phyloP scores from a whole-genome alignment of 1,140 invertebrate genomes.

The Varroa destructor region DNA sequence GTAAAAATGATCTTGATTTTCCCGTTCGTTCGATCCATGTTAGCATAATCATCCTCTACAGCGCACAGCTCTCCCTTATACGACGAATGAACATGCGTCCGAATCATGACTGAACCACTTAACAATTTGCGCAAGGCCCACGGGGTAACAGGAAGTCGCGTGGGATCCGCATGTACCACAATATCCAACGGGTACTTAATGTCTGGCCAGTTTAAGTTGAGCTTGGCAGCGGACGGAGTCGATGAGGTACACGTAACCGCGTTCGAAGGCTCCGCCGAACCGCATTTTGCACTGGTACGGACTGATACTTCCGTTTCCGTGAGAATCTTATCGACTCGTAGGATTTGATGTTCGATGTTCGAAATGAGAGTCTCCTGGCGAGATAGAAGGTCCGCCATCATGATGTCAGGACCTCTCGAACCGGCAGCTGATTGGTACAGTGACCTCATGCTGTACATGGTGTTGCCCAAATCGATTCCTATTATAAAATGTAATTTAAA shows the following conservation, averaged over 20 bases:
- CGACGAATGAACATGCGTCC: not conserved
- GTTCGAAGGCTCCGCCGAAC: not conserved
- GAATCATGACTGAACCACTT: not conserved
- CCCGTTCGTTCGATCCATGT: too few species aligned
- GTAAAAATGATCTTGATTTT: conserved; percentile 9
- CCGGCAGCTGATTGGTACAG: too few species aligned
- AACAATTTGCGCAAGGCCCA: not conserved
- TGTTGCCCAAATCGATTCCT: too few species aligned
- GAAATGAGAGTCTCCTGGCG: too few species aligned
- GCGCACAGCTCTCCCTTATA: not conserved
- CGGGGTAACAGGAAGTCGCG: not conserved
- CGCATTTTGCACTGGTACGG: too few species aligned
- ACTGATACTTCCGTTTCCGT: too few species aligned
- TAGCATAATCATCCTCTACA: not conserved
- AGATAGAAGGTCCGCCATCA: too few species aligned
- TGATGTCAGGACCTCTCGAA: too few species aligned
- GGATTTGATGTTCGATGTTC: too few species aligned
- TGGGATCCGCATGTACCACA: not conserved
- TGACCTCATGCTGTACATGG: too few species aligned
- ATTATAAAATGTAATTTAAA: too few species aligned
- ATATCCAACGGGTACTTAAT: conserved; percentile 21
- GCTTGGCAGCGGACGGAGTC: not conserved
- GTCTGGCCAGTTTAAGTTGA: not conserved
- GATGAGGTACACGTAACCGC: not conserved
- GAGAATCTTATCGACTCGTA: too few species aligned